phyloP scores from a whole-genome alignment of 2,113 vertebrate genomes.

The Festucalex cinctus region DNA sequence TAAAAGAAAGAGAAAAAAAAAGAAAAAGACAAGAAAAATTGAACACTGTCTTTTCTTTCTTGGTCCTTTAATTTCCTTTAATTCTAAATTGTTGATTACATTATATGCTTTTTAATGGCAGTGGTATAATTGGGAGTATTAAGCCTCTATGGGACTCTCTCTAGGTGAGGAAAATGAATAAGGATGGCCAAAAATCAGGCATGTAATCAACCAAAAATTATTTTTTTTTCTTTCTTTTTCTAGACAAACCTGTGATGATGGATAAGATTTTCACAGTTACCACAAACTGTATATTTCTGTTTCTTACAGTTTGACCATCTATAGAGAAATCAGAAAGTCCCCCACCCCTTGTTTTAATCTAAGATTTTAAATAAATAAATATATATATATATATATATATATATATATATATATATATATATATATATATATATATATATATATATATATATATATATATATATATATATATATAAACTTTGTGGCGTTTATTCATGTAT shows the following conservation, averaged over 20 bases:
- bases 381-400: too few relatives aligned
- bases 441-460: too few relatives aligned
- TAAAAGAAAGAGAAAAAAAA: slow-evolving; percentile 38
- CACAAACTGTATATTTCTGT: slow-evolving; percentile 32
- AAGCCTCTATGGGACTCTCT: slow-evolving; percentile 28
- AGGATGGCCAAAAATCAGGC: slow-evolving; percentile 57
- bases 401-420: too few relatives aligned
- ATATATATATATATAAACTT: too few relatives aligned
- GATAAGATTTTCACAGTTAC: slow-evolving; percentile 61
- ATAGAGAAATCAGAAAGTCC: slow-evolving; percentile 41
- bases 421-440: too few relatives aligned
- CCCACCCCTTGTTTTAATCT: slow-evolving; percentile 28
- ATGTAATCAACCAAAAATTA: slow-evolving; percentile 52
- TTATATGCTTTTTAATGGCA: slow-evolving; percentile 26
- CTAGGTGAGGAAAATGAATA: slow-evolving; percentile 57
- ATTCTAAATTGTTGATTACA: slow-evolving; percentile 26
- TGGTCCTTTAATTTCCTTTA: slow-evolving; percentile 4
- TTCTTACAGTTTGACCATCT: slow-evolving; percentile 36
- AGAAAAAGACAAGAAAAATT: slow-evolving; percentile 14
- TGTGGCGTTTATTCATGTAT: slow-evolving; percentile 5
- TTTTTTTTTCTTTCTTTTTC: too few relatives aligned
- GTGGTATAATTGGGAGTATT: slow-evolving; percentile 38
- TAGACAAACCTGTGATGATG: too few relatives aligned
- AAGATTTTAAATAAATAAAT: too few relatives aligned
- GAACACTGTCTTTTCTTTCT: slow-evolving; percentile 13